Conservation (phyloP, 1,140 invertebrate genomes). For the Ceratina japonica region DNA sequence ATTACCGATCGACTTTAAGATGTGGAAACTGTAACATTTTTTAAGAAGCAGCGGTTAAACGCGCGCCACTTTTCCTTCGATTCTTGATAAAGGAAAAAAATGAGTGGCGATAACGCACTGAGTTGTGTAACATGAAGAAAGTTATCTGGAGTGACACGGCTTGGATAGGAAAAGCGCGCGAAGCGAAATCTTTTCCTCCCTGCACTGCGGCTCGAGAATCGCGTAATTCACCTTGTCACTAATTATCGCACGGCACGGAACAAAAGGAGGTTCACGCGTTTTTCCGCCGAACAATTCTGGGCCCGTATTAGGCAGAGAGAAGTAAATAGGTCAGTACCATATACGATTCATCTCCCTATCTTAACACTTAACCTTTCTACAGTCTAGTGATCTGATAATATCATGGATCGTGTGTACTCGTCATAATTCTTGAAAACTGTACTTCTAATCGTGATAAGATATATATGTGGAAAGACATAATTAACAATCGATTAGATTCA, state of each 20-base stretch:
- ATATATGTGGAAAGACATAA: too few relatives aligned
- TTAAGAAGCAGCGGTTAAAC: neutral
- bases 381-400: too few relatives aligned
- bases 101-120: neutral
- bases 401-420: too few relatives aligned
- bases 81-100: neutral
- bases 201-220: neutral
- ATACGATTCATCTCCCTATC: conserved; percentile 42
- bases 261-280: conserved; percentile 5
- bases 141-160: conserved; percentile 4
- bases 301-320: conserved; percentile 21
- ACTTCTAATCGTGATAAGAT: too few relatives aligned
- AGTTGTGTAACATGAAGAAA: conserved; percentile 10
- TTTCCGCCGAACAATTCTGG: conserved; percentile 1
- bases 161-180: neutral
- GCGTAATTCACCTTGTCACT: conserved; percentile 28
- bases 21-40: too few relatives aligned
- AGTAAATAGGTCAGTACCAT: conserved; percentile 68
- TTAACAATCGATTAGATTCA: too few relatives aligned
- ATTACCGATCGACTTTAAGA: too few relatives aligned
- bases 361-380: too few relatives aligned
- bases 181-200: conserved; percentile 4
- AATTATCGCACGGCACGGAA: conserved; percentile 7
- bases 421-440: too few relatives aligned
- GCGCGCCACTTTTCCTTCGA: conserved; percentile 2